Conservation (phyloP, 2,888 invertebrate genomes). For the Anticlea derivata region DNA sequence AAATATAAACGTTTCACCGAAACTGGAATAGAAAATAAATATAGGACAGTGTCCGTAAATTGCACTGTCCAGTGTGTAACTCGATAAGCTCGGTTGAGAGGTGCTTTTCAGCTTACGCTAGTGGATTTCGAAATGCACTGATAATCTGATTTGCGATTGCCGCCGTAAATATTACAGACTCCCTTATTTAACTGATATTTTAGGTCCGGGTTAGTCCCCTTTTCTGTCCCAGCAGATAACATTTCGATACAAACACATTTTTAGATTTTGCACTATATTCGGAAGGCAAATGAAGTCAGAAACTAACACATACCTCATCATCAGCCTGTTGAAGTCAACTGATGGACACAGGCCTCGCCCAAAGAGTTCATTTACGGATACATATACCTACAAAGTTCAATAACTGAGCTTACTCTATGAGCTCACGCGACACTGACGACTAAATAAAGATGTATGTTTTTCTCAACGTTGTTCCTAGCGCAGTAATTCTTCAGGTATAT, state of each 20-base stretch:
- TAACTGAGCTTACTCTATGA: constrained; percentile 11
- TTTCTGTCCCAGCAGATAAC: too few species aligned
- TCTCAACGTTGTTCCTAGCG: constrained; percentile 56
- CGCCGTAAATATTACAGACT: constrained; percentile 12
- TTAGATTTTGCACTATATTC: too few species aligned
- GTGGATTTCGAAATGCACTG: constrained; percentile 23
- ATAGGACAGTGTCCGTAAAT: constrained; percentile 24
- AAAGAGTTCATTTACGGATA: too few species aligned
- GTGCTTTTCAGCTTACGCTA: constrained; percentile 26
- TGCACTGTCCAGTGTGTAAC: constrained; percentile 27
- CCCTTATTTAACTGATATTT: neutral
- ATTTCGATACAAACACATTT: too few species aligned
- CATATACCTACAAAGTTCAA: too few species aligned
- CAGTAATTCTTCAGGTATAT: constrained; percentile 70
- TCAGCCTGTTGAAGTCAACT: too few species aligned
- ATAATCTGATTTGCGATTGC: constrained; percentile 23
- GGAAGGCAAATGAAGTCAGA: too few species aligned
- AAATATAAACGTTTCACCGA: too few species aligned
- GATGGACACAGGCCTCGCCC: too few species aligned
- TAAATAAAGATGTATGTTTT: constrained; percentile 52
- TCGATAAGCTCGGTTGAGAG: constrained; percentile 29
- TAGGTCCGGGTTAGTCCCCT: too few species aligned
- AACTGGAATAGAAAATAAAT: constrained; percentile 19
- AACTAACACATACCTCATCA: too few species aligned
- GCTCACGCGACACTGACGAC: constrained; percentile 36